Conservation (phyloP, 2,888 invertebrate species). For the Pachymerium ferrugineum region DNA sequence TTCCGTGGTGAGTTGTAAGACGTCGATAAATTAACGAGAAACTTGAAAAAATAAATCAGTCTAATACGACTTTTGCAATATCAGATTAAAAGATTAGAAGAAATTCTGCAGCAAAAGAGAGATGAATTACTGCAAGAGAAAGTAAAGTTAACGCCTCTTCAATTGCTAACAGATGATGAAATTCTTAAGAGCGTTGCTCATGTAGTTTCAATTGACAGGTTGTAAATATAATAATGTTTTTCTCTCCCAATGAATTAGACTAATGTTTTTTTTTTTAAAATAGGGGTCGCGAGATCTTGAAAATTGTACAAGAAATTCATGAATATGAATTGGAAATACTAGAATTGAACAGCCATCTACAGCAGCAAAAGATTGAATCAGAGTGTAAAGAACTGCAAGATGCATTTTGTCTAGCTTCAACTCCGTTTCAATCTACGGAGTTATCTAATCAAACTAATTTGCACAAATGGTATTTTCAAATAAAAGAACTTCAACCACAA, state of each 20-base stretch:
- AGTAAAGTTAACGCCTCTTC: not conserved
- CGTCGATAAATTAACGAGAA: no score
- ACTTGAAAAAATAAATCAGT: no score
- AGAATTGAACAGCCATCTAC: not conserved
- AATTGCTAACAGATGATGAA: not conserved
- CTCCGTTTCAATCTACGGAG: not conserved
- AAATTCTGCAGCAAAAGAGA: not conserved
- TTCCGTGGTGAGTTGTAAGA: no score
- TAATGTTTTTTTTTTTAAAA: not conserved
- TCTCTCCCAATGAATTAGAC: not conserved
- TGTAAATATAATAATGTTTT: not conserved
- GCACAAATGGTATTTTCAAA: not conserved
- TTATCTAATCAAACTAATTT: not conserved
- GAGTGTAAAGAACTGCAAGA: not conserved
- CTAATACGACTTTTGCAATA: no score
- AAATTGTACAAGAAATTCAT: not conserved
- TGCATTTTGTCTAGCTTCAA: not conserved
- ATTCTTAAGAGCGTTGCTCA: not conserved
- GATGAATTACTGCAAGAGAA: not conserved
- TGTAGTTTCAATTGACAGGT: not conserved
- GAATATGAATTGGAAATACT: not conserved
- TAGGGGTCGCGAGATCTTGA: not conserved
- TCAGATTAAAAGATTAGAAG: not conserved
- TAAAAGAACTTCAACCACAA: not conserved
- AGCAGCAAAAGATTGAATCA: not conserved